A percentile compares a stretch with the other conserved stretches of the same genome.
Conservation (phyloP, 2,797 vertebrate species). For the Sebastes oblongus region DNA sequence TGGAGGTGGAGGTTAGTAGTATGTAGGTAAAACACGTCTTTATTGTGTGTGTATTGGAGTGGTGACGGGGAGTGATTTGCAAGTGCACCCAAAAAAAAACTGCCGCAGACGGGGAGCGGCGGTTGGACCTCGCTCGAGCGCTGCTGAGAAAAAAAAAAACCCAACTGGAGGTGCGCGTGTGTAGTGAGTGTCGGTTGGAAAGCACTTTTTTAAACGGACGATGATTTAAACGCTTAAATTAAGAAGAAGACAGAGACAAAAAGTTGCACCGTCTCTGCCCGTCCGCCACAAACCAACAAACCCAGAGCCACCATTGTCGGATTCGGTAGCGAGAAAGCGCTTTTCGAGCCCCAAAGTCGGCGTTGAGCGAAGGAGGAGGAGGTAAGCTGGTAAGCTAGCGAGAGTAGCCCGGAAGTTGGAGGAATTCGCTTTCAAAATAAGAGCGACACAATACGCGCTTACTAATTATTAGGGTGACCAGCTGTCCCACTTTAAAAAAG, state of each 20-base stretch:
- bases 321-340: slow-evolving; percentile 71
- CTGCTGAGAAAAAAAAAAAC: slow-evolving; percentile 42
- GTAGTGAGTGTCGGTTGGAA: slow-evolving; percentile 10
- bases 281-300: slow-evolving; percentile 35
- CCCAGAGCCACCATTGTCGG: slow-evolving; percentile 68
- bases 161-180: slow-evolving; percentile 71
- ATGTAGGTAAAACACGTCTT: too few species aligned
- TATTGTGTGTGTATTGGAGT: not conserved
- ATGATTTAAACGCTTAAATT: not conserved
- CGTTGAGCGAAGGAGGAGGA: slow-evolving; percentile 59
- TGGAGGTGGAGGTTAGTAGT: slow-evolving; percentile 29
- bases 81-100: slow-evolving; percentile 79
- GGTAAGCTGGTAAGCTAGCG: slow-evolving; percentile 13
- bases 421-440: slow-evolving; percentile 22
- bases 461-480: too few species aligned
- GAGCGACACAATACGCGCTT: not conserved
- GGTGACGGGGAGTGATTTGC: slow-evolving; percentile 72
- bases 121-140: slow-evolving; percentile 74
- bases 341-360: slow-evolving; percentile 80
- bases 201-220: slow-evolving; percentile 2
- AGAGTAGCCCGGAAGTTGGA: slow-evolving; percentile 18
- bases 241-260: slow-evolving; percentile 49
- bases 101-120: slow-evolving; percentile 85
- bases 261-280: slow-evolving; percentile 65
- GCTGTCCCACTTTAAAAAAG: too few species aligned